Base-by-base conservation (phyloP, 2,888 invertebrate species). In the Cyaniris semiargus region DNA sequence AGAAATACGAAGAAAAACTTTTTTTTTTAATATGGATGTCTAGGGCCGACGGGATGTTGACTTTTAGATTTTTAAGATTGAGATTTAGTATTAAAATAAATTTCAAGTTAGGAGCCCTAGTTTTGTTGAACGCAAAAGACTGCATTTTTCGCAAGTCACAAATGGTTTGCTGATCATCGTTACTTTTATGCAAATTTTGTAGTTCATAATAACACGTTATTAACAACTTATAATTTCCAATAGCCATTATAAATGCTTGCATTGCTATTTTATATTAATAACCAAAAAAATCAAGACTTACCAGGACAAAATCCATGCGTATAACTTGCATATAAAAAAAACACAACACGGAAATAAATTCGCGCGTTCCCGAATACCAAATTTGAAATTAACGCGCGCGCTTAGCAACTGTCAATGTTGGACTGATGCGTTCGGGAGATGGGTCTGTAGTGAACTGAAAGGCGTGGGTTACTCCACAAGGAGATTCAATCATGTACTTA, bases 391-490 rank as follows among this genome's bases (percentile, higher is more conserved):
- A 84, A 89, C 92, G 90, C 90, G 90, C 89, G 89, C 88, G 85
- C 86, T 82, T 85, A 80, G 27, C 82, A 85, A 81, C 87, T 79
- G 85, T 84, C 86, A 81, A 84, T 84, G 82, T 82, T 83, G 82
- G 83, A 91, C 91, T 92, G 90, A 86, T 86, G 88, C 83, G 86
- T 82, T 84, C 83, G 84, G 84, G 87, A 86, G 80, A 85, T 81
- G 85, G 85, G 84, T 86, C 86, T 83, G 82, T 85, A 83, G 84
- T 86, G 88, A 89, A 89, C 86, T 84, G 86, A 89, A 89, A 87
- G 86, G 90, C 90, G 91, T 91, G 90, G 89, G 90, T 79, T 81
- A 80, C 78, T 81, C 78, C 77, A 78, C 80, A 83, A 81, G 80
- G 82, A 84, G 82, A 84, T 84, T 85, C 84, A 85, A 85, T 85